Evolutionary conservation across 2,888 invertebrate genomes (phyloP).

Genomic region (Rhodophaea formosa): DNA sequence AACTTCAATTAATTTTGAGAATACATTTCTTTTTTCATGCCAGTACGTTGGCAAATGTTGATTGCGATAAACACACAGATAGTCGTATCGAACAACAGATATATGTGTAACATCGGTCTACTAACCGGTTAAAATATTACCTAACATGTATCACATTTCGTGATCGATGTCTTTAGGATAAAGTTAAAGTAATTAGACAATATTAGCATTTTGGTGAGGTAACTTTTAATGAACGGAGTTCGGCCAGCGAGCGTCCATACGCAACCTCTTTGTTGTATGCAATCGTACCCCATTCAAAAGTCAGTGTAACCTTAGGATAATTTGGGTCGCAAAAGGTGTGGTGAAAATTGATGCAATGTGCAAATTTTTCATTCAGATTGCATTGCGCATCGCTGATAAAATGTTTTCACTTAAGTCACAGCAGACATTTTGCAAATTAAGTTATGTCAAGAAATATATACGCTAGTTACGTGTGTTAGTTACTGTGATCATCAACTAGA

Average conservation of each 20-base stretch:
- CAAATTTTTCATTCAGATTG: not conserved
- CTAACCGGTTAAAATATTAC: slow-evolving; percentile 52
- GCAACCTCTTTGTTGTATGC: slow-evolving; percentile 17
- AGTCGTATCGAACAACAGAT: slow-evolving; percentile 6
- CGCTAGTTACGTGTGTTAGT: too few relatives aligned
- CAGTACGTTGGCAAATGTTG: too few relatives aligned
- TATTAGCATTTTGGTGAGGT: slow-evolving; percentile 67
- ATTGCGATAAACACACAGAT: not conserved
- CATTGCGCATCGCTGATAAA: not conserved
- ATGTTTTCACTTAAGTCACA: too few relatives aligned
- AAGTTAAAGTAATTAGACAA: slow-evolving; percentile 70
- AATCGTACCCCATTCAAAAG: slow-evolving; percentile 11
- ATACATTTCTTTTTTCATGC: too few relatives aligned
- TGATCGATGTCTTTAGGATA: slow-evolving; percentile 73
- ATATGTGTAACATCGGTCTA: slow-evolving; percentile 46
- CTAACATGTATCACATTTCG: slow-evolving; percentile 63
- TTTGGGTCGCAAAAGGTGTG: not conserved
- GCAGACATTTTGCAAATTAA: too few relatives aligned
- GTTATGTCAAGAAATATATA: too few relatives aligned
- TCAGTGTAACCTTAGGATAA: slow-evolving; percentile 18
- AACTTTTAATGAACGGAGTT: slow-evolving; percentile 38
- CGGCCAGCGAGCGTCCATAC: slow-evolving; percentile 2
- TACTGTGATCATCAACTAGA: too few relatives aligned
- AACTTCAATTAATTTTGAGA: too few relatives aligned
- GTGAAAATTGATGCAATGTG: not conserved